Evolutionary conservation across 2,797 vertebrate genomes (phyloP), one percentile per base, ranked within the genome.

Genomic region (Takifugu rubripes): DNA sequence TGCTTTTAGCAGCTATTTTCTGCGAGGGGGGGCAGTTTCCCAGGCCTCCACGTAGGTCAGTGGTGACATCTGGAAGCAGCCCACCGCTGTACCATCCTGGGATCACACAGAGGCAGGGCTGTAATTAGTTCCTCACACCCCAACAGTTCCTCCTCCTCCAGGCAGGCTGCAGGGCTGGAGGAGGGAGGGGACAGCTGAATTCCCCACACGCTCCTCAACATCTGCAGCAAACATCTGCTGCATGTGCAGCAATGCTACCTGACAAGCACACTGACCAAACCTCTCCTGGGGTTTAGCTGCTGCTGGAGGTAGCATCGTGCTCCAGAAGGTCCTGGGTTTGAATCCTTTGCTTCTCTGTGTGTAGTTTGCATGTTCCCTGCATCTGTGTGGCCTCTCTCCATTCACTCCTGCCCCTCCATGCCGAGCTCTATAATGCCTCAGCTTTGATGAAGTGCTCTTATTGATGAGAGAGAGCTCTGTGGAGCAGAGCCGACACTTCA

Each of bases 41-140:
- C 59, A 49, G 63, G 44, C 27, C 31, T 31, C 26, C 45, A 44
- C 24, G 26, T 54, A 55, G 54, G 47, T 64, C 45, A 56, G 65
- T 5, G 40, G 36, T 59, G 55, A 83, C 83, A 87, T 75, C 85
- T 88, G 81, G 71, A 78, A 49, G 63, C 65, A 53, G 49, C 42
- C 1, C 58, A 44, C 81, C 79, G 75, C 78, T 85, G 85, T 79
- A 64, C 49, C 25, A 49, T 57, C 46, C 14, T 53, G 61, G 70
- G 82, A 85, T 85, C 81, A 84, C 81, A 83, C 72, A 5, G 46
- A 29, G 42, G 49, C 40, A 27, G 33, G 56, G 59, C 17, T 82
- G 69, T 82, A 73, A 85, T 89, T 84, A 85, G 58, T 43, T 15
- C 49, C 52, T 69, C 17, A 9, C 48, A 45, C 49, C 58, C 36